Evolutionary conservation across 1,140 invertebrate genomes (phyloP).

Genomic region (Hyposmocoma kahamanoa): DNA sequence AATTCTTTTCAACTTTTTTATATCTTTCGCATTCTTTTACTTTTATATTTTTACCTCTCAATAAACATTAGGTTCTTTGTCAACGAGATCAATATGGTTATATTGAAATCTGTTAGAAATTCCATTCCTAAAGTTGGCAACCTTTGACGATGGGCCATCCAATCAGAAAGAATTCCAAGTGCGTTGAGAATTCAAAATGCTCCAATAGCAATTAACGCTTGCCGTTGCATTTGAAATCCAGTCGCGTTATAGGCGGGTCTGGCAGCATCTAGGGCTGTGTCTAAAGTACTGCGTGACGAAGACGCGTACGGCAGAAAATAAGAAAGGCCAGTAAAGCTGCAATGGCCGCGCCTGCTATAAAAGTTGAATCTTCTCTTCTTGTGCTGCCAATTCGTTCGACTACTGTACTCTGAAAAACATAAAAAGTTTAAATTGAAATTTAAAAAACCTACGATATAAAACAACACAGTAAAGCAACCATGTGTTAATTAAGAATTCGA

Average conservation of each 20-base stretch:
- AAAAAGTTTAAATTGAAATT: not conserved
- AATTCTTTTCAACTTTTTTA: no score
- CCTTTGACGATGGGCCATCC: not conserved
- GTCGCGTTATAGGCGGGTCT: not conserved
- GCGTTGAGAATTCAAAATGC: not conserved
- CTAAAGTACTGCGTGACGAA: conserved; percentile 44
- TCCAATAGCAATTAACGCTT: not conserved
- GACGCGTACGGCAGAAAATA: conserved; percentile 48
- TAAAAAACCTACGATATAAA: no score
- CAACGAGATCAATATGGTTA: no score
- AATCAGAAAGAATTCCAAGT: not conserved
- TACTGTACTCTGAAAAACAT: conserved; percentile 48
- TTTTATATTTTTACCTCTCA: no score
- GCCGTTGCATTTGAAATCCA: not conserved
- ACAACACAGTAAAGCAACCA: no score
- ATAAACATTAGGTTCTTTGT: no score
- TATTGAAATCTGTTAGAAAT: no score
- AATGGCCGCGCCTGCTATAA: conserved; percentile 55
- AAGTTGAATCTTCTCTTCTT: conserved; percentile 46
- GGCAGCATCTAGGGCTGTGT: not conserved
- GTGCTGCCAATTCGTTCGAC: conserved; percentile 48
- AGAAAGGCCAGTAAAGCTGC: conserved; percentile 54
- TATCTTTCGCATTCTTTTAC: no score
- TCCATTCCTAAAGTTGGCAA: no score
- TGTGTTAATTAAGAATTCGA: no score